phyloP scores from a whole-genome alignment of 2,113 vertebrate species.

The Aepyceros melampus region DNA sequence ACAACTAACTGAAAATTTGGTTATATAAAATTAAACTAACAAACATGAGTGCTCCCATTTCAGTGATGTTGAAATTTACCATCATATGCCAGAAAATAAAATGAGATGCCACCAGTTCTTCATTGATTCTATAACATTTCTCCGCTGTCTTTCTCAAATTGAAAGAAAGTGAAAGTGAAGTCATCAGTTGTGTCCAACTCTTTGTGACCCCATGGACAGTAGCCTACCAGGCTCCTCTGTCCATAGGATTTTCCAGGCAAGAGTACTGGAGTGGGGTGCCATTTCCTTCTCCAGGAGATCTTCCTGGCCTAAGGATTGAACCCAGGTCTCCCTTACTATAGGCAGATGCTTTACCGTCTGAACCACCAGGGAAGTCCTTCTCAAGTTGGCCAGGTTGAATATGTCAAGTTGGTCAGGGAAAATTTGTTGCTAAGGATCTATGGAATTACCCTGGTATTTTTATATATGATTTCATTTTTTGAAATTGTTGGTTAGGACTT shows the following conservation, averaged over 20 bases:
- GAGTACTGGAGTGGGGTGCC: neutral
- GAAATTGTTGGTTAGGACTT: neutral
- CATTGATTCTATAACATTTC: neutral
- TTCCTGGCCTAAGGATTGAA: neutral
- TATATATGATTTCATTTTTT: neutral
- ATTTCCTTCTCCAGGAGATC: neutral
- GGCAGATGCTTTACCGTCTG: neutral
- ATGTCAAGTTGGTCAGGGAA: neutral
- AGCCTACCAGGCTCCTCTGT: neutral
- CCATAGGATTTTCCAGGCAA: neutral
- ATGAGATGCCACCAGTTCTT: neutral
- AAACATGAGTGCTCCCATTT: neutral
- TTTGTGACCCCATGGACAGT: neutral
- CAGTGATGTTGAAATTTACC: neutral
- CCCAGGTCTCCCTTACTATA: accelerated
- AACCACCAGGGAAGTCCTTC: neutral
- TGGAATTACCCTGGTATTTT: neutral
- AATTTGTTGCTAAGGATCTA: neutral
- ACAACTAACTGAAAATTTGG: neutral
- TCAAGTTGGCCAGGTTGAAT: neutral
- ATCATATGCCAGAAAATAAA: neutral
- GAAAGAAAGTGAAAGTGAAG: neutral
- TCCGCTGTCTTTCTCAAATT: neutral
- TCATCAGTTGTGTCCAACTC: neutral
- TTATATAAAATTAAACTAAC: conserved; percentile 9